Percentiles rank a stretch among this genome's conserved stretches.
phyloP scores from a whole-genome alignment of 2,888 invertebrate species.

The Synergus gifuensis region DNA sequence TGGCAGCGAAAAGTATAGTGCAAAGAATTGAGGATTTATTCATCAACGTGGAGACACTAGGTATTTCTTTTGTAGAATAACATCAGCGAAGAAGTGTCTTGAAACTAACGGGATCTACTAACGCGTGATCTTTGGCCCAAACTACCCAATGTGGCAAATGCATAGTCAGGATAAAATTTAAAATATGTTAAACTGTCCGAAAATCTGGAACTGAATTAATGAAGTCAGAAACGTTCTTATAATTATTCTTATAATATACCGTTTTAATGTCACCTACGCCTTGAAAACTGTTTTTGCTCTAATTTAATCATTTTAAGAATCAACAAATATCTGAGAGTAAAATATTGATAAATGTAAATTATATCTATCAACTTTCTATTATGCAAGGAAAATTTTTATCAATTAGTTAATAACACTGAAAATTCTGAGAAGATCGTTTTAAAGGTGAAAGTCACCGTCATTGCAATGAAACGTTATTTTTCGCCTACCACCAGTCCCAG shows the following conservation, averaged over 20 bases:
- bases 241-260: not conserved
- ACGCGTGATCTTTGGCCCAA: not conserved
- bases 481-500: slow-evolving; percentile 22
- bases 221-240: not conserved
- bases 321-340: too few relatives aligned
- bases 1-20: too few relatives aligned
- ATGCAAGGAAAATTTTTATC: not conserved
- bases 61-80: not conserved
- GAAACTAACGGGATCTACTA: not conserved
- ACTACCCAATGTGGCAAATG: not conserved
- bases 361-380: too few relatives aligned
- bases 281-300: too few relatives aligned
- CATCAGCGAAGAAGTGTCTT: not conserved
- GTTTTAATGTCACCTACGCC: too few relatives aligned
- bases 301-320: too few relatives aligned
- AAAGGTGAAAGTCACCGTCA: not conserved
- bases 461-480: not conserved
- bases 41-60: not conserved
- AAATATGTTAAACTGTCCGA: not conserved
- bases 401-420: not conserved
- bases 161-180: not conserved
- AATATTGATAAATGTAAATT: too few relatives aligned
- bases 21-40: too few relatives aligned
- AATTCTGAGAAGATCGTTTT: not conserved
- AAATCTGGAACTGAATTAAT: not conserved